Evolutionary conservation across 2,888 invertebrate genomes (phyloP), one percentile per base, ranked within the genome.

Genomic region (Tortrix viridana): DNA sequence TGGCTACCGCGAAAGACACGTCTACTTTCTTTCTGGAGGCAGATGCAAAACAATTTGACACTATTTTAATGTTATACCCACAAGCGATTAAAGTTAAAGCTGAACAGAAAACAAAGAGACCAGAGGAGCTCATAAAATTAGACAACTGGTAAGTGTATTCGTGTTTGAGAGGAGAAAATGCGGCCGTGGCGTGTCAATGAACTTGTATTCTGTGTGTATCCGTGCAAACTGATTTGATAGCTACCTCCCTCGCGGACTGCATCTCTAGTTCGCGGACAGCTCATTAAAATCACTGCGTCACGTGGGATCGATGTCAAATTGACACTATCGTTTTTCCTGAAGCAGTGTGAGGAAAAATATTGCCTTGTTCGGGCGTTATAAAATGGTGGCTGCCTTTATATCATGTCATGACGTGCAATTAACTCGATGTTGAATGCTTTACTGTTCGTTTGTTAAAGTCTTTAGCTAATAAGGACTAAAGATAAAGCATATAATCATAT

Each of bases 1-100:
- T 96, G 95, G 95, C 95, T 94, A 95, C 95, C 94, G 94, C 95
- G 94, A 96, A 95, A 95, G 96, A 97, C 94, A 97, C 97, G 93
- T 96, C 97, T 92, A 96, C 96, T 94, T 98, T 98, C 95, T 97
- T 98, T 93, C 95, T 96, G 92, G 95, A 97, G 93, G 98, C 97
- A 88, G 96, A 95, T 92, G 95, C 96, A 83, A 94, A 94, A 89
- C 96, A 97, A 92, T 97, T 96, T 93, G 96, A 96, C 85, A 95
- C 96, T 93, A 97, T 98, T 85, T 94, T 97, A 84, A 96, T 96
- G 93, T 93, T 98, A 82, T 98, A 98, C 93, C 97, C 97, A 79
- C 95, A 97, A 93, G 98, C 97, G 76, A 93, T 98, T 75, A 95
- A 95, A 92, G 92, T 98, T 77, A 98, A 98, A 93, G 97, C 98